Base-by-base conservation (phyloP, 2,113 vertebrate species). In the Lonchura striata region DNA sequence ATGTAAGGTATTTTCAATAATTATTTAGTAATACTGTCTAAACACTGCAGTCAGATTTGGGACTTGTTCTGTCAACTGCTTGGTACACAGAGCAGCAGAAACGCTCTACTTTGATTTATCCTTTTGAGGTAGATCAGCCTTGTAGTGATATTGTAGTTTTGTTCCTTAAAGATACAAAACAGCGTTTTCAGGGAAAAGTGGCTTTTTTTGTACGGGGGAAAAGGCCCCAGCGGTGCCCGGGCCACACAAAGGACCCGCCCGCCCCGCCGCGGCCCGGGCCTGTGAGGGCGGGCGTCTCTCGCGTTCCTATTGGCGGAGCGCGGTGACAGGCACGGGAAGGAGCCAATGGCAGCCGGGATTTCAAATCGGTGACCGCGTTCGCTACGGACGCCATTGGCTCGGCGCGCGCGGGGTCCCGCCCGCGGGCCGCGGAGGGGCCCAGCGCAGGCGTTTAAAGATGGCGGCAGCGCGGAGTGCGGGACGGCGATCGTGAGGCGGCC, bases 371-470 rank as follows among this genome's bases (percentile, higher is more conserved):
- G 70, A 6, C 31, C 0, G 22, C 15, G 6, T 47, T 4, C 21
- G 4, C 15, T 1, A 44, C 24, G 24, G 27, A 0, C 4, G 17
- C 46, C 1, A 95, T 96, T 96, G 96, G 95, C 13, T 57, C 1
- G 22, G 23, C 5, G 11, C 12, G 31, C 28, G 27, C 31, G 12
- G 18, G 9, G 72, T 50, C 85, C 88, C 66, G 79, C 95, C 96
- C 37, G 4, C 56, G 30, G 44, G 35, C 25, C n/a, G 1, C 6
- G 66, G 35, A 84, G 78, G 42, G 66, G 27, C 71, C 52, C 28
- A 33, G 63, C 46, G 90, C 86, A 94, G 94, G 90, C 93, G 92
- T 93, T 95, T 93, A 95, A 96, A 96, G 96, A 97, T 97, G 86
- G 76, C 76, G 37, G 94, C 80, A n/a, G 72, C 41, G 44, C 37